Percentiles rank a stretch among this genome's conserved stretches.
Conservation (phyloP, 2,113 vertebrate species). For the Seriola rivoliana region DNA sequence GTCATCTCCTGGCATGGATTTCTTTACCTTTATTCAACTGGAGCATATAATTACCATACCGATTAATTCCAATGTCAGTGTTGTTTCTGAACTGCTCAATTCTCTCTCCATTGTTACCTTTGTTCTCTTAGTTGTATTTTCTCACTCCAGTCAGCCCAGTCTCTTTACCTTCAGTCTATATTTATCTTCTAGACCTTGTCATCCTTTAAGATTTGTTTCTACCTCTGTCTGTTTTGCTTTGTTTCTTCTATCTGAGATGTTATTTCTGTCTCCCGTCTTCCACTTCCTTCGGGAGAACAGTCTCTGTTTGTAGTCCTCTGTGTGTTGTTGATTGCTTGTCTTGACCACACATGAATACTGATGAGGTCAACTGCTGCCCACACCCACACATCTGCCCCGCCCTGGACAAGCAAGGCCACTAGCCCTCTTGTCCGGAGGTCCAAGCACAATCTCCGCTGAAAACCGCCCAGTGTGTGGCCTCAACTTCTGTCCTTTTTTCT, state of each 20-base stretch:
- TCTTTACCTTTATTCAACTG: conserved; percentile 7
- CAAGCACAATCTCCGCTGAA: conserved; percentile 3
- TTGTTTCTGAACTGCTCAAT: neutral
- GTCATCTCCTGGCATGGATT: conserved; percentile 17
- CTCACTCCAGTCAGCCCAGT: neutral
- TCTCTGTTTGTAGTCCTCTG: conserved; percentile 52
- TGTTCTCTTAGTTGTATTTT: neutral
- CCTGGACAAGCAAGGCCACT: conserved; percentile 15
- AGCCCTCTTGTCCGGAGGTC: neutral
- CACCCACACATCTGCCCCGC: conserved; percentile 36
- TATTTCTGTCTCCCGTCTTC: neutral
- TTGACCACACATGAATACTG: conserved; percentile 53
- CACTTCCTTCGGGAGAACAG: conserved; percentile 43
- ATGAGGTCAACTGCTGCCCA: conserved; percentile 63
- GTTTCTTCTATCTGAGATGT: neutral
- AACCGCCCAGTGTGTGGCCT: conserved; percentile 38
- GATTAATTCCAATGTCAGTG: neutral
- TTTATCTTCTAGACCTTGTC: neutral
- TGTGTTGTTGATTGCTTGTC: conserved; percentile 45
- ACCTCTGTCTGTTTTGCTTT: neutral
- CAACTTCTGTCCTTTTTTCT: conserved; percentile 37
- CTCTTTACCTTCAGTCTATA: neutral
- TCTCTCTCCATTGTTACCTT: neutral
- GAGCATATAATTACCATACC: conserved; percentile 4
- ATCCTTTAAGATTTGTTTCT: neutral